Evolutionary conservation across 2,888 invertebrate genomes (phyloP), one percentile per base, ranked within the genome.

Genomic region (Gandaritis pyraliata): DNA sequence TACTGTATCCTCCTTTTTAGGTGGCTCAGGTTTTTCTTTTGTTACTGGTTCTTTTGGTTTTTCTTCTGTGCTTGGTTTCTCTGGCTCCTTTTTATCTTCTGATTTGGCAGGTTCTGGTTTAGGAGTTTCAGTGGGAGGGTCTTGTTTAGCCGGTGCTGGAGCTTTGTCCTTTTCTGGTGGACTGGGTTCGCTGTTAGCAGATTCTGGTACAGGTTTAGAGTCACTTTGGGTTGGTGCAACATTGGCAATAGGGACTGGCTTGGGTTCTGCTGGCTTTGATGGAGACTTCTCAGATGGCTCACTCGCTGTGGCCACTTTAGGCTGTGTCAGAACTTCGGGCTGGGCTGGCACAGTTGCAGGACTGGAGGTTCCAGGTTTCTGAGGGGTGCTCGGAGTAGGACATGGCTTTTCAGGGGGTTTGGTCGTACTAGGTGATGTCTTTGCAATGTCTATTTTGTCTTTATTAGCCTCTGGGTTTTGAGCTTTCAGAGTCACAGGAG

Each of bases 401-500:
- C 74, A 65, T 0, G 81, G 81, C 64, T 87, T 87, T 75, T 91
- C 92, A 73, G 90, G 88, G 38, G 92, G 91, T 69, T 90, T 91
- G 30, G 89, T 85, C 61, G 90, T 88, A 77, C 90, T 90, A 1
- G 90, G 90, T 72, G 90, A 88, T 11, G 88, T 88, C 78, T 88
- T 90, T 51, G 87, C 86, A 67, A 90, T 88, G 68, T 91, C 90
- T 65, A 85, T 88, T 67, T 89, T 91, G 16, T 90, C 88, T 72
- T 90, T 89, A 65, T 83, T 87, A 18, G 78, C 69, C 72, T 91
- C 91, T 52, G 86, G 80, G 57, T 90, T 89, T 45, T 86, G 87
- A 33, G 90, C 82, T 71, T 90, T 91, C 33, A 90, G 62, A 45
- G 81, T 58, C 16, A 80, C 58, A 0, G 88, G 84, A 54, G 87